Evolutionary conservation across 2,113 vertebrate genomes (phyloP).

Genomic region (Odobenus rosmarus): DNA sequence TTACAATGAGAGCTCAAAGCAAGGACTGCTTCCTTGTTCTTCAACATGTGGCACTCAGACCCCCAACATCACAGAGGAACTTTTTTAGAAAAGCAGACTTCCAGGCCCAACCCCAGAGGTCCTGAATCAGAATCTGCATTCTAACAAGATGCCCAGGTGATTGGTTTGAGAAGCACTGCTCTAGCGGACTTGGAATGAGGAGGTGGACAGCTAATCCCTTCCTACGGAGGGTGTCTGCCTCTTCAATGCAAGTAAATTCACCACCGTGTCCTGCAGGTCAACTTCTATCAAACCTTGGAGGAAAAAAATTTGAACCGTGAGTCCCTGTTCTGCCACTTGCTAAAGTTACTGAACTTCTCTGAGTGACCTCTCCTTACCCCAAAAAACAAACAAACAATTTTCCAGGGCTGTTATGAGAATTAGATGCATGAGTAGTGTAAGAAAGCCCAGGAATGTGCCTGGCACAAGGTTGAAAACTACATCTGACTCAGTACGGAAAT

Average conservation of each 20-base stretch:
- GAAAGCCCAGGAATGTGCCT: too few species aligned
- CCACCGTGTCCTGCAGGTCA: background rate
- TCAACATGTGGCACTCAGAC: background rate
- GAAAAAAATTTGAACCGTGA: background rate
- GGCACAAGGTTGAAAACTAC: background rate
- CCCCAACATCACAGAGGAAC: background rate
- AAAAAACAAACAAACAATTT: background rate
- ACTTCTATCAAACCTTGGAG: background rate
- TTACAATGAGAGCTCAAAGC: background rate
- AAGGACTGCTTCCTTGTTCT: background rate
- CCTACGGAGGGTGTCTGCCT: constrained; percentile 5
- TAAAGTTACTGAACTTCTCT: constrained; percentile 20
- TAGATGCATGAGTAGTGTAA: background rate
- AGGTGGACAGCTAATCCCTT: constrained; percentile 41
- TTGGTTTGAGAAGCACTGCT: background rate
- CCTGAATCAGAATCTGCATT: background rate
- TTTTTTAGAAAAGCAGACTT: background rate
- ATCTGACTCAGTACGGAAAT: background rate
- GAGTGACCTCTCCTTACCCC: background rate
- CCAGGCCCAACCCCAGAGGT: too few species aligned
- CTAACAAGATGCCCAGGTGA: background rate
- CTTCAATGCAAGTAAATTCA: constrained; percentile 2
- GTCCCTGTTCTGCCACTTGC: background rate
- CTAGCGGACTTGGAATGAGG: background rate
- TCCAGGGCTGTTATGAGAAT: background rate